Evolutionary conservation across 1,140 invertebrate genomes (phyloP), one percentile per base, ranked within the genome.

Genomic region (Ips typographus): DNA sequence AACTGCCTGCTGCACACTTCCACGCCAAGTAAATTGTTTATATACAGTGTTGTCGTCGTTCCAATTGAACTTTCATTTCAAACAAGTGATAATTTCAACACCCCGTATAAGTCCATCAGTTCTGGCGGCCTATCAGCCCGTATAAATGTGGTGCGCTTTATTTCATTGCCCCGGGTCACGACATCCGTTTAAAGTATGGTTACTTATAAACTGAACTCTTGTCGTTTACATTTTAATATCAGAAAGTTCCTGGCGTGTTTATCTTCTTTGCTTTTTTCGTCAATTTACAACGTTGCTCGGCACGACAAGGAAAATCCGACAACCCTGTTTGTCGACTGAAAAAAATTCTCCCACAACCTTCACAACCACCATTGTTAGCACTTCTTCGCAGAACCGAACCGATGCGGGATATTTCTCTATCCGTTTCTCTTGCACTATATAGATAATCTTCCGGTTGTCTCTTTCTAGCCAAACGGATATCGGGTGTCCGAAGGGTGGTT

Each of bases 81-180:
- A 22, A 22, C 22, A 22, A 22, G 22, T 22, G 22, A 22, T 22
- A 22, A 22, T 22, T 22, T 22, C 22, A 22, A 22, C 22, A 22
- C 22, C 22, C 22, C 22, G 22, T 22, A 22, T 22, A 22, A 22
- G 22, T 22, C 22, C 22, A 22, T 22, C 22, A 22, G 22, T 65
- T 66, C 64, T 55, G 42, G 39, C 64, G 36, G 59, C 67, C 40
- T 68, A 68, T 68, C 67, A 52, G 62, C 22, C 44, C 56, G 62
- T 59, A 60, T 71, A 66, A 71, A 71, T 71, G 65, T 59, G 57
- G 63, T 55, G 63, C 55, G 62, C 66, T 71, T 65, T 66, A 71
- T 65, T 71, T 71, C 63, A 71, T 71, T 71, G 69, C 69, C 57
- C 40, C 69, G 52, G 62, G 69, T 71, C 69, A 71, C 69, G 64